These are phyloP conservation scores for Phaetusa simplex DNA, from an alignment of 2,113 vertebrate genomes.

Conservation along the genomic window DNA sequence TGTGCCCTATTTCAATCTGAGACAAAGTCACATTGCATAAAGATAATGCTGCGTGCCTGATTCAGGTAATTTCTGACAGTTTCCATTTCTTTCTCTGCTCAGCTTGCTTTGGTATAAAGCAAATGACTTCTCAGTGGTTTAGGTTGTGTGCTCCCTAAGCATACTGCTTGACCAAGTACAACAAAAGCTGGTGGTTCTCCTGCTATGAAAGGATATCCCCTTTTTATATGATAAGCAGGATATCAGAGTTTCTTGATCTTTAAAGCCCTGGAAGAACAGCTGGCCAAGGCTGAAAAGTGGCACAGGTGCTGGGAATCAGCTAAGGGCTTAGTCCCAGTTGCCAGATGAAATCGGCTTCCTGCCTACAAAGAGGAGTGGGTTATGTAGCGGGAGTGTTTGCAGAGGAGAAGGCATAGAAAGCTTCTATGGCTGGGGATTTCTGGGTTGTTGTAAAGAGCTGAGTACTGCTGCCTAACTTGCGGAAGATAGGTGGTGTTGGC, in stretches of 20 bases:
- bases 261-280: neutral
- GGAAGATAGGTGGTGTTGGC: neutral
- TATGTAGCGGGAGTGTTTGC: neutral
- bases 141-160: neutral
- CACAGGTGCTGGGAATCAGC: neutral
- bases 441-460: neutral
- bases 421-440: neutral
- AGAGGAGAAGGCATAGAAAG: neutral
- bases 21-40: constrained; percentile 64
- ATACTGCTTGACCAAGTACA: neutral
- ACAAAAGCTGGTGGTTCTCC: neutral
- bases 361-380: neutral
- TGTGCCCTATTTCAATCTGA: constrained; percentile 40
- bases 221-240: neutral
- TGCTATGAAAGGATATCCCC: neutral
- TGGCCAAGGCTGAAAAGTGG: neutral
- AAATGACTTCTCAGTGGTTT: neutral
- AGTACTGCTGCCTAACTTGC: neutral
- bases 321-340: neutral
- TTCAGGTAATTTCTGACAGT: constrained; percentile 43
- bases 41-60: constrained; percentile 26
- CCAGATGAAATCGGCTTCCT: neutral
- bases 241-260: neutral
- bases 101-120: constrained; percentile 5
- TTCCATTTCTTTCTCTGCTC: constrained; percentile 16